Conservation (phyloP, 2,888 invertebrate genomes). For the Dysmachus trigonus region DNA sequence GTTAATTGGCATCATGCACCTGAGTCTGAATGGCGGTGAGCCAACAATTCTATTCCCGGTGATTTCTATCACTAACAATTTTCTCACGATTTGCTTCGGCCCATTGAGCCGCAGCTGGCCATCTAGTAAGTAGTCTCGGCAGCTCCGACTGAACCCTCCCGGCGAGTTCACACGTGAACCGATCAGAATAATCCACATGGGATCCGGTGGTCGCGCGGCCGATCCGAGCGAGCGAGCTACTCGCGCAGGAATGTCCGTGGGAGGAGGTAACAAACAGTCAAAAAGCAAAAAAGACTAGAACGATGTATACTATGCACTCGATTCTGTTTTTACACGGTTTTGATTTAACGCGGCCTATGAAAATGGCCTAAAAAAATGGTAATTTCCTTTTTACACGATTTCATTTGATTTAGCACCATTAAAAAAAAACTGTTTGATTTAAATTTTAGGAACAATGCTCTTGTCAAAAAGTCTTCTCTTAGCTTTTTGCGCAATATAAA, state of each 20-base stretch:
- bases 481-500: too few species aligned
- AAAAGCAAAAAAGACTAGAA: not conserved
- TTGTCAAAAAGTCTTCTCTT: too few species aligned
- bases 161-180: not conserved
- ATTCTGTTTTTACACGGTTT: too few species aligned
- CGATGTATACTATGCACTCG: too few species aligned
- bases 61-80: conserved; percentile 20
- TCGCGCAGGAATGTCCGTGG: conserved; percentile 14
- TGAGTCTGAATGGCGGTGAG: not conserved
- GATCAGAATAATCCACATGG: not conserved
- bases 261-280: not conserved
- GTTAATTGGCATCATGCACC: not conserved
- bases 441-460: too few species aligned
- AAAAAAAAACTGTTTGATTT: too few species aligned
- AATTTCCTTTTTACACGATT: too few species aligned
- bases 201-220: not conserved
- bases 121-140: not conserved
- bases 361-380: too few species aligned
- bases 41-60: not conserved
- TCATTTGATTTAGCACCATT: too few species aligned
- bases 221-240: not conserved
- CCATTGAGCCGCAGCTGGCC: not conserved
- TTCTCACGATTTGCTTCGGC: conserved; percentile 14
- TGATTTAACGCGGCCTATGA: too few species aligned
- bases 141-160: not conserved